Percentiles rank a stretch among this genome's conserved stretches.
Evolutionary conservation across 2,888 invertebrate species (phyloP).

Genomic region (Drosophila longiperda): DNA sequence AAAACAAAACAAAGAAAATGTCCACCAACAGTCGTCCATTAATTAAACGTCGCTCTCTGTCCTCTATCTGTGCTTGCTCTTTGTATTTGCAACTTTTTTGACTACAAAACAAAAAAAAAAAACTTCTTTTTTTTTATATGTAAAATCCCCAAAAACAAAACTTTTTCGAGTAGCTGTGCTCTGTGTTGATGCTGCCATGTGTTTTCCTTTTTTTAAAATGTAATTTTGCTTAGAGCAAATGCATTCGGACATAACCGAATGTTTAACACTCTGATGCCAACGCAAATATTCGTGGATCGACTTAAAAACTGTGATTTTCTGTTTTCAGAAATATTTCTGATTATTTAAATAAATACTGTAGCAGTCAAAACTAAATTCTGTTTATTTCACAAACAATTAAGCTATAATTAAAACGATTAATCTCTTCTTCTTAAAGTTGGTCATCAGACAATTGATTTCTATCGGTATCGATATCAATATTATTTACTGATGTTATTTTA

Average conservation of each 20-base stretch:
- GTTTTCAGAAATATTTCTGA: not conserved
- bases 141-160: conserved; percentile 13
- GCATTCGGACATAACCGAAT: conserved; percentile 2
- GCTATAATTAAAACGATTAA: not conserved
- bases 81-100: conserved; percentile 63
- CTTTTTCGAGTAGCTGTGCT: conserved; percentile 61
- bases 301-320: not conserved
- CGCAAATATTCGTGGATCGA: not conserved
- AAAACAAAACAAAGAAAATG: conserved; percentile 9
- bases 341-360: not conserved
- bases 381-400: not conserved
- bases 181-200: conserved; percentile 44
- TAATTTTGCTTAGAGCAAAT: not conserved
- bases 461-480: not conserved
- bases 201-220: conserved; percentile 13
- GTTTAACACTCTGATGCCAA: conserved; percentile 1
- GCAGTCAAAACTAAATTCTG: not conserved
- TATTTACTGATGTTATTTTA: not conserved
- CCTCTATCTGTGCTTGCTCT: conserved; percentile 65
- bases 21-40: conserved; percentile 71
- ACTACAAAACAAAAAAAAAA: conserved; percentile 33
- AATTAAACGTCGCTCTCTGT: conserved; percentile 70
- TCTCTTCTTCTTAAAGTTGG: not conserved
- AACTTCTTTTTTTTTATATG: conserved; percentile 45
- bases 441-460: not conserved